Conservation (phyloP, 2,113 vertebrate genomes). For the Elanus axillaris region DNA sequence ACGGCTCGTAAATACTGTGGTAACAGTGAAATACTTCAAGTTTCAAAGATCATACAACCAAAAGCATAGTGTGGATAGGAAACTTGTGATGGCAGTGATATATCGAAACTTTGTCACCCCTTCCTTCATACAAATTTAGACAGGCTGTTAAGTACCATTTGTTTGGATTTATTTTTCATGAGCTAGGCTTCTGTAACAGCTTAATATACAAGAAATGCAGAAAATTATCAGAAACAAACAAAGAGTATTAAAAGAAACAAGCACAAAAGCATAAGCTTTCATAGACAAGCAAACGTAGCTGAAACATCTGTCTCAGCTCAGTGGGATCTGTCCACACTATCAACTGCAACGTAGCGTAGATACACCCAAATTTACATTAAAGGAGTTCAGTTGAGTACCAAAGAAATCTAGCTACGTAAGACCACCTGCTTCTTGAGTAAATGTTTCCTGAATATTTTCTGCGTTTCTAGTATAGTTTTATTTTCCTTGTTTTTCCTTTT, state of each 20-base stretch:
- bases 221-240: constrained; percentile 51
- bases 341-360: not conserved
- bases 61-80: constrained; percentile 71
- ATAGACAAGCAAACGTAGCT: constrained; percentile 20
- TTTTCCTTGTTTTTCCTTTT: not conserved
- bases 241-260: constrained; percentile 44
- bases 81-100: constrained; percentile 73
- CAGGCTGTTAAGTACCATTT: not conserved
- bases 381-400: not conserved
- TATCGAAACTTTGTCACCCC: constrained; percentile 27
- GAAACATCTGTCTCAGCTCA: constrained; percentile 26
- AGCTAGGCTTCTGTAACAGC: not conserved
- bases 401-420: not conserved
- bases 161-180: not conserved
- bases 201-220: constrained; percentile 51
- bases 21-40: constrained; percentile 62
- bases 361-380: not conserved
- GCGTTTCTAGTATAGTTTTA: not conserved
- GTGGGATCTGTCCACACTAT: not conserved
- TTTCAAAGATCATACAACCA: constrained; percentile 68
- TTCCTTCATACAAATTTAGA: constrained; percentile 38
- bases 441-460: constrained; percentile 31
- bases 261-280: constrained; percentile 49
- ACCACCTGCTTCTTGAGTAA: not conserved
- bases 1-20: constrained; percentile 55